Evolutionary conservation across 2,113 vertebrate genomes (phyloP).

Genomic region (Sinocyclocheilus maitianheensis): DNA sequence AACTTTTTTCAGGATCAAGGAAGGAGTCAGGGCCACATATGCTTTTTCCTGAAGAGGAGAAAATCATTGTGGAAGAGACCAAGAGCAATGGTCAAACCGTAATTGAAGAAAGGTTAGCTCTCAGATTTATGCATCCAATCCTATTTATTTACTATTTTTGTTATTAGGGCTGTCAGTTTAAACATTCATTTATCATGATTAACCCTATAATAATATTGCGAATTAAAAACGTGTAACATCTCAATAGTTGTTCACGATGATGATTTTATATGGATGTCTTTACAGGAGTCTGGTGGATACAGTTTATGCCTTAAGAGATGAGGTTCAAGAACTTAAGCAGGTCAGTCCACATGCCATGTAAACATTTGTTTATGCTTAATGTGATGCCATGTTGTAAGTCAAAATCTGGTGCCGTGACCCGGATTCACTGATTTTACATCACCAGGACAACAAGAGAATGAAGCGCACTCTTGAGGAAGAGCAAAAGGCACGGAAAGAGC

Average conservation of each 20-base stretch:
- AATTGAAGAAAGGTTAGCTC: slow-evolving; percentile 93
- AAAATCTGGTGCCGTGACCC: slow-evolving; percentile 26
- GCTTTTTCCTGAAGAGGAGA: slow-evolving; percentile 96
- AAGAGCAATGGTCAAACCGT: slow-evolving; percentile 97
- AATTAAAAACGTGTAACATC: background rate
- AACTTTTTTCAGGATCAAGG: slow-evolving; percentile 80
- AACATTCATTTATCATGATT: background rate
- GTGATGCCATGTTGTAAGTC: background rate
- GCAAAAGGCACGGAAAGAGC: slow-evolving; percentile 91
- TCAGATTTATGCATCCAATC: background rate
- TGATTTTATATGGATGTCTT: background rate
- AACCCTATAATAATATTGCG: background rate
- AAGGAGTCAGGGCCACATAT: slow-evolving; percentile 92
- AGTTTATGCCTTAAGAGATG: slow-evolving; percentile 93
- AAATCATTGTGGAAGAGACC: slow-evolving; percentile 96
- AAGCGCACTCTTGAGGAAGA: slow-evolving; percentile 94
- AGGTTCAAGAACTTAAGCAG: slow-evolving; percentile 95
- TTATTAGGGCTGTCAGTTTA: background rate
- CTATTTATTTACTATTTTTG: background rate
- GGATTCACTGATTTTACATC: slow-evolving; percentile 17
- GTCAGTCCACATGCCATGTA: slow-evolving; percentile 62
- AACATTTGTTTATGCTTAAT: background rate
- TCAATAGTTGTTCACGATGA: too few species aligned
- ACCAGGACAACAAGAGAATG: slow-evolving; percentile 97
- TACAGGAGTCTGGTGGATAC: slow-evolving; percentile 95